These are phyloP conservation scores for Macrophya alboannulata DNA, from an alignment of 2,888 invertebrate genomes.

Conservation along the genomic window DNA sequence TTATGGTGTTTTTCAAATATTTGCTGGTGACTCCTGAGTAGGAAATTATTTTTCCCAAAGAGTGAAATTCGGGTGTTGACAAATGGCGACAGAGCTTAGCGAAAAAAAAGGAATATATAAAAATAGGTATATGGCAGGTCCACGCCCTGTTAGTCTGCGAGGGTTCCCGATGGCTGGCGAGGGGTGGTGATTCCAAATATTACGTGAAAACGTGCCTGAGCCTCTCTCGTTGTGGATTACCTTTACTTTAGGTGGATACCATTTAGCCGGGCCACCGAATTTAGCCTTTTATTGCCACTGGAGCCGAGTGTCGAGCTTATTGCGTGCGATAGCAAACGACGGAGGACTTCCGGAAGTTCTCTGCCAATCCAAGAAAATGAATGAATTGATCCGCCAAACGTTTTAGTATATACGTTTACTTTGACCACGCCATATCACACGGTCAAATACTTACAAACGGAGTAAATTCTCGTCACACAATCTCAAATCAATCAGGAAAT, in stretches of 20 bases:
- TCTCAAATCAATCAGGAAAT: background rate
- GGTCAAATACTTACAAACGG: background rate
- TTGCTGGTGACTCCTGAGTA: background rate
- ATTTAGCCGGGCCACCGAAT: slow-evolving; percentile 54
- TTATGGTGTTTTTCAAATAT: background rate
- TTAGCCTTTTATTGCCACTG: slow-evolving; percentile 56
- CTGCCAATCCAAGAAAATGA: slow-evolving; percentile 34
- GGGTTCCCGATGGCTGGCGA: slow-evolving; percentile 42
- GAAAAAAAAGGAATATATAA: slow-evolving; percentile 4
- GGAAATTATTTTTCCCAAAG: too few relatives aligned
- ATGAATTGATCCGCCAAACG: slow-evolving; percentile 26
- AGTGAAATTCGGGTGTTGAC: background rate
- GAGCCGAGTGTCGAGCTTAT: slow-evolving; percentile 56
- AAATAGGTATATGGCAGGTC: slow-evolving; percentile 3
- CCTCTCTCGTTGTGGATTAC: slow-evolving; percentile 56
- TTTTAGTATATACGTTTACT: background rate
- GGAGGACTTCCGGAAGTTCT: slow-evolving; percentile 11
- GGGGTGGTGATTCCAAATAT: slow-evolving; percentile 55
- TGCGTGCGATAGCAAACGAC: slow-evolving; percentile 29
- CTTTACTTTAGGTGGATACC: slow-evolving; percentile 53
- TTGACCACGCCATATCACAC: background rate
- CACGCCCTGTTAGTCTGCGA: slow-evolving; percentile 37
- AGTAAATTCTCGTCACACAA: background rate
- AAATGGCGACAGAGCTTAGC: slow-evolving; percentile 17
- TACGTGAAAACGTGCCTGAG: slow-evolving; percentile 55